These are phyloP conservation scores for Caerostris extrusa DNA, from an alignment of 1,140 invertebrate genomes.

Conservation along the genomic window DNA sequence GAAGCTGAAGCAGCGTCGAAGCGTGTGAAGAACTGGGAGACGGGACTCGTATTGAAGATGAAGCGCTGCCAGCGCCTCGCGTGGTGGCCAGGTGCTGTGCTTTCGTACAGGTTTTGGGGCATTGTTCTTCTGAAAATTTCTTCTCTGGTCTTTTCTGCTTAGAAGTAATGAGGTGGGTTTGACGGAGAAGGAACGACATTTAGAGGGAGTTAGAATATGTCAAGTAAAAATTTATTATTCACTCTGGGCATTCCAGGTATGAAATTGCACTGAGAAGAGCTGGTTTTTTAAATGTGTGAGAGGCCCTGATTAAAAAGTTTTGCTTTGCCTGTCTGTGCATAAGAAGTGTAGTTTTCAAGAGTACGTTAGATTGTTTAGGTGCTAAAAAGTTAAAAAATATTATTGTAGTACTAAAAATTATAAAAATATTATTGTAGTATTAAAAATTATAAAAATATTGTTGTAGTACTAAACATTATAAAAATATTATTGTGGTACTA, in stretches of 20 bases:
- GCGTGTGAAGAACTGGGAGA: constrained; percentile 9
- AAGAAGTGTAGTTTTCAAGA: too few species aligned
- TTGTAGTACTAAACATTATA: too few species aligned
- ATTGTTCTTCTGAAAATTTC: background rate
- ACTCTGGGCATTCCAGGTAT: background rate
- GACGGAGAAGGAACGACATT: background rate
- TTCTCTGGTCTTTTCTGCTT: background rate
- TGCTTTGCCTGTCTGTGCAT: background rate
- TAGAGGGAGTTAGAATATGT: background rate
- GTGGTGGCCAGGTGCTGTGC: constrained; percentile 11
- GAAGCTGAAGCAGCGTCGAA: constrained; percentile 12
- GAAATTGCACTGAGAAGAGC: background rate
- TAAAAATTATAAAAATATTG: too few species aligned
- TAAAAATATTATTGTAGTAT: too few species aligned
- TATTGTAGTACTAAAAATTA: too few species aligned
- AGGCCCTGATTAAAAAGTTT: background rate
- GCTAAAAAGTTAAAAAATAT: too few species aligned
- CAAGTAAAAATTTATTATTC: background rate
- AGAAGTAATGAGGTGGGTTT: background rate
- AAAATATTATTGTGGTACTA: too few species aligned
- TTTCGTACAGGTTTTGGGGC: background rate
- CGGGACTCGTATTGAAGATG: background rate
- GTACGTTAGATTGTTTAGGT: too few species aligned
- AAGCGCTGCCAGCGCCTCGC: constrained; percentile 29
- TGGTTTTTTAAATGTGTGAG: background rate